Percentiles rank a stretch among this genome's conserved stretches.
Evolutionary conservation across 1,140 invertebrate species (phyloP).

Genomic region (Pseudomyrmex gracilis): DNA sequence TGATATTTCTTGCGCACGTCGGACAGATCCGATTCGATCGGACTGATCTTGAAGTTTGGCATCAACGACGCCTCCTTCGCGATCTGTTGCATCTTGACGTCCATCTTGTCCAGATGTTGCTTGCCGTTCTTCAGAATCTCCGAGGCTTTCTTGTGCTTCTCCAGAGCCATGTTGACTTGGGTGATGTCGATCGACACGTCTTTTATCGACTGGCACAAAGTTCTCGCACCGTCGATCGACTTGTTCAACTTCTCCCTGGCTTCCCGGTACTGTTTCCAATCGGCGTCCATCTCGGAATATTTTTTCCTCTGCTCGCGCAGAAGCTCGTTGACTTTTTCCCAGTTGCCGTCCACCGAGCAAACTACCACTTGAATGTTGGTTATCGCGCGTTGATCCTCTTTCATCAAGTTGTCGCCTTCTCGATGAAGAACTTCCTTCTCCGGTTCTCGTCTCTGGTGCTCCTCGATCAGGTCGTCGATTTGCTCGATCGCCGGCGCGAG

Average conservation of each 20-base stretch:
- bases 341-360: slow-evolving; percentile 91
- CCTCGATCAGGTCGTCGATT: slow-evolving; percentile 84
- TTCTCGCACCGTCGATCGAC: slow-evolving; percentile 89
- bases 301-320: slow-evolving; percentile 91
- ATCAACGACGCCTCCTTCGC: slow-evolving; percentile 91
- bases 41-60: slow-evolving; percentile 89
- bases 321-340: slow-evolving; percentile 91
- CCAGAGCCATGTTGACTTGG: slow-evolving; percentile 87
- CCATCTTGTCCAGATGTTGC: slow-evolving; percentile 90
- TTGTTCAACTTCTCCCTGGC: slow-evolving; percentile 89
- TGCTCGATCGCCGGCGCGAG: slow-evolving; percentile 87
- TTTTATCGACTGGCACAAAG: slow-evolving; percentile 86
- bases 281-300: slow-evolving; percentile 89
- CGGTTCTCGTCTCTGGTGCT: slow-evolving; percentile 84
- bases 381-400: slow-evolving; percentile 92
- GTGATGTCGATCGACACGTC: slow-evolving; percentile 89
- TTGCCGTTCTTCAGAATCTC: slow-evolving; percentile 92
- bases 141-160: slow-evolving; percentile 91
- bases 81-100: slow-evolving; percentile 90
- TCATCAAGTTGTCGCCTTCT: slow-evolving; percentile 91
- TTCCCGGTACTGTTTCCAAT: slow-evolving; percentile 92
- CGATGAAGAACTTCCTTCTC: slow-evolving; percentile 88
- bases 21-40: slow-evolving; percentile 88
- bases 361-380: slow-evolving; percentile 92
- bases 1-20: slow-evolving; percentile 91